Evolutionary conservation across 1,140 invertebrate species (phyloP).

Genomic region (Mesaphorura yosii): DNA sequence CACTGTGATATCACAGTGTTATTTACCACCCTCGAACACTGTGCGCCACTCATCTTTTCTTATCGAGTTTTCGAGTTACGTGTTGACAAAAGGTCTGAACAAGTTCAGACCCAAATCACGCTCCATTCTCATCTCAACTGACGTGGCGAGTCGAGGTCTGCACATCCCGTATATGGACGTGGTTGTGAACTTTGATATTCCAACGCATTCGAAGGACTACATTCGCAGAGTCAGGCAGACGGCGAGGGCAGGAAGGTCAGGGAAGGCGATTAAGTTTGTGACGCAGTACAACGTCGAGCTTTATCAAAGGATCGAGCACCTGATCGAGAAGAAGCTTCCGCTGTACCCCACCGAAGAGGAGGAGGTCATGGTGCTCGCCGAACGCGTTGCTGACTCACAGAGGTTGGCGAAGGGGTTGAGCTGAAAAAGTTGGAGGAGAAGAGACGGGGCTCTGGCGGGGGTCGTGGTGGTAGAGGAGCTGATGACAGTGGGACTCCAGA

Average conservation of each 20-base stretch:
- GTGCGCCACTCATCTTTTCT: too few relatives aligned
- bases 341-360: slow-evolving; percentile 79
- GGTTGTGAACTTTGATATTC: slow-evolving; percentile 96
- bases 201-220: slow-evolving; percentile 90
- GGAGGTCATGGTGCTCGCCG: slow-evolving; percentile 88
- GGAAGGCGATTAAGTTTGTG: slow-evolving; percentile 72
- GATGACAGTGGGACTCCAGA: slow-evolving; percentile 67
- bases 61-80: too few relatives aligned
- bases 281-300: slow-evolving; percentile 94
- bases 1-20: too few relatives aligned
- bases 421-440: slow-evolving; percentile 70
- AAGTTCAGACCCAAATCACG: slow-evolving; percentile 84
- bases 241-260: slow-evolving; percentile 79
- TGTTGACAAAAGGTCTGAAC: too few relatives aligned
- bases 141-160: slow-evolving; percentile 92
- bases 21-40: too few relatives aligned
- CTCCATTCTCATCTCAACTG: slow-evolving; percentile 87
- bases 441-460: slow-evolving; percentile 53
- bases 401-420: slow-evolving; percentile 75
- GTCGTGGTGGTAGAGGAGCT: slow-evolving; percentile 42
- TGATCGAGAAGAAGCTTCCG: slow-evolving; percentile 84
- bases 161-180: slow-evolving; percentile 98
- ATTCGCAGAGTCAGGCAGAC: slow-evolving; percentile 94
- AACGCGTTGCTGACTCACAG: slow-evolving; percentile 83
- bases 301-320: slow-evolving; percentile 90